Evolutionary conservation across 2,888 invertebrate species (phyloP).

Genomic region (Eupithecia insigniata): DNA sequence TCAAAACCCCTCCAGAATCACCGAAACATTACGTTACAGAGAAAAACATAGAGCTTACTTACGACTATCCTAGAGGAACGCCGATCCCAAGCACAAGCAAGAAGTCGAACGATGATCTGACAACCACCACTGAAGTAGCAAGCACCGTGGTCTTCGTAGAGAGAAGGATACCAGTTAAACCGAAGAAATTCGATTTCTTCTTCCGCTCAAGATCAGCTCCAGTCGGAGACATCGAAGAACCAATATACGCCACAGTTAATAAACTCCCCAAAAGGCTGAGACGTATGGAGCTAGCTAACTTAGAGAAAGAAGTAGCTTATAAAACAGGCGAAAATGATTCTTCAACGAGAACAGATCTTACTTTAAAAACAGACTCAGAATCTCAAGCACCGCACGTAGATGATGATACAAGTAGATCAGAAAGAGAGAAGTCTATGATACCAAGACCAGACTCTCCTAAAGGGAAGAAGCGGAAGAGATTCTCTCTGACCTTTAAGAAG

Average conservation of each 20-base stretch:
- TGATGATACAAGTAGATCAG: constrained; percentile 78
- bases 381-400: constrained; percentile 72
- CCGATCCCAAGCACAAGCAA: constrained; percentile 68
- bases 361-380: constrained; percentile 76
- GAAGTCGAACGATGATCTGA: constrained; percentile 70
- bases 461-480: constrained; percentile 77
- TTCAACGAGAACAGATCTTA: constrained; percentile 73
- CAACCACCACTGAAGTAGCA: constrained; percentile 81
- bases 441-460: constrained; percentile 77
- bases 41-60: constrained; percentile 80
- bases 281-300: constrained; percentile 76
- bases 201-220: constrained; percentile 81
- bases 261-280: constrained; percentile 80
- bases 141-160: constrained; percentile 82
- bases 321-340: constrained; percentile 74
- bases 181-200: constrained; percentile 79
- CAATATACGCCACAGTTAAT: constrained; percentile 81
- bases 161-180: constrained; percentile 76
- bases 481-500: constrained; percentile 78
- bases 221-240: constrained; percentile 79
- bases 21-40: constrained; percentile 78
- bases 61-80: constrained; percentile 78
- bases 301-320: constrained; percentile 80
- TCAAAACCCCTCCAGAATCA: constrained; percentile 50
- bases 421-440: constrained; percentile 72